Evolutionary conservation across 2,888 invertebrate species (phyloP), one percentile per base, ranked within the genome.

Genomic region (Diaphora mendica): DNA sequence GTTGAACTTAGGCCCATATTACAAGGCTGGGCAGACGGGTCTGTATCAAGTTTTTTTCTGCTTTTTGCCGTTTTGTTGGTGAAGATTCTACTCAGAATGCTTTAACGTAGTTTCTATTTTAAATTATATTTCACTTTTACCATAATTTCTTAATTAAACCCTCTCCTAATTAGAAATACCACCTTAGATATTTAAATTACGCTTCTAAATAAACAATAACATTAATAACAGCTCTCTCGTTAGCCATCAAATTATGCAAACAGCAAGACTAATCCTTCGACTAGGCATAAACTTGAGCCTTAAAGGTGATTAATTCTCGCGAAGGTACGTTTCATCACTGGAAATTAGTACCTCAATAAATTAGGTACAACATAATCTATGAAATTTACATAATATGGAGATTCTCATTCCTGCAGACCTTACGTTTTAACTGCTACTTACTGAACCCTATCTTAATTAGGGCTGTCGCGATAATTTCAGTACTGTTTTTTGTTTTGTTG

Each of bases 401-500:
- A 87, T 89, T 89, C 77, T 77, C 77, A 89, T 87, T 87, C 89
- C 73, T 72, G 73, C 72, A 85, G 78, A 83, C 81, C 84, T 86
- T 81, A 79, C 82, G 85, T 76, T 85, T 75, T 76, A 83, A 80
- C 74, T 72, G 75, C 75, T 78, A 69, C 65, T 62, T 71, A 82
- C 80, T 86, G 84, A 79, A 81, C 86, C 83, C 82, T 82, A 86
- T 86, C 86, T 87, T 88, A 90, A 90, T 90, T 89, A 89, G 85
- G 72, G 79, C 65, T 71, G 72, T 74, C 72, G 64, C 62, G 68
- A 80, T n/a, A 20, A 9, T 59, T n/a, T 68, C 76, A 75, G 75
- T 80, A 72, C 76, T 79, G 72, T 15, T 26, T 9, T 35, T 35
- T 26, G 15, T 30, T n/a, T n/a, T 62, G 17, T 26, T 5, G 30